A percentile compares a stretch with the other conserved stretches of the same genome.
These are phyloP conservation scores for Ypsolopha scabrella DNA, from an alignment of 2,888 invertebrate genomes.

Conservation along the genomic window DNA sequence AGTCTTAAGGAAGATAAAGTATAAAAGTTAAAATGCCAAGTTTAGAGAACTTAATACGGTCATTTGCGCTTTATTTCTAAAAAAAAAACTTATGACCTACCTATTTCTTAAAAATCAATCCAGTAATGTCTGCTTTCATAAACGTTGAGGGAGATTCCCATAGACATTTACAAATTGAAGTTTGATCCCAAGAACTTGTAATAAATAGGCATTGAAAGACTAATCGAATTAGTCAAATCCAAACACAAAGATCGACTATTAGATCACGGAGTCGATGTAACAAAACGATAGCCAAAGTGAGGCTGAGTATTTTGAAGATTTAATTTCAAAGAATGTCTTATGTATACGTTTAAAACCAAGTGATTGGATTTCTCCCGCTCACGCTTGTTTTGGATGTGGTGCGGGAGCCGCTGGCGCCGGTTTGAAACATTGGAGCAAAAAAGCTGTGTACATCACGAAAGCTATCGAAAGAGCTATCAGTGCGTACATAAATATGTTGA, in stretches of 20 bases:
- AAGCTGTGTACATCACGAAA: constrained; percentile 91
- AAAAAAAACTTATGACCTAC: constrained; percentile 2
- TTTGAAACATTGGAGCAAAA: constrained; percentile 91
- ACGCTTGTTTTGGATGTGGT: constrained; percentile 76
- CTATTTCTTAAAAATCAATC: constrained; percentile 1
- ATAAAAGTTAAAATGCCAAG: constrained; percentile 34
- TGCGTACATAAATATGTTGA: constrained; percentile 95
- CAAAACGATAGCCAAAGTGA: too few species aligned
- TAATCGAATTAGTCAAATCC: neutral
- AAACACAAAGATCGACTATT: neutral
- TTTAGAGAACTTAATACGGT: constrained; percentile 12
- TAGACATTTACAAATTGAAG: constrained; percentile 22
- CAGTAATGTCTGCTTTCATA: neutral
- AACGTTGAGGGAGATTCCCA: neutral
- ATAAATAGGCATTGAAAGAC: neutral
- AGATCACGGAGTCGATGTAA: too few species aligned
- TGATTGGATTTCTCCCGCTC: constrained; percentile 25
- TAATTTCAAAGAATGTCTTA: neutral
- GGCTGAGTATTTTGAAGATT: neutral
- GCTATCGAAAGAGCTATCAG: constrained; percentile 87
- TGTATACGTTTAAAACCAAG: neutral
- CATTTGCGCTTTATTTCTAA: constrained; percentile 1
- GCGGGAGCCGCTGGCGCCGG: constrained; percentile 74
- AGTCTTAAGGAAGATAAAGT: constrained; percentile 41
- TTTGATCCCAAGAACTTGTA: constrained; percentile 54